Evolutionary conservation across 2,888 invertebrate genomes (phyloP).

Genomic region (Deilephila elpenor): DNA sequence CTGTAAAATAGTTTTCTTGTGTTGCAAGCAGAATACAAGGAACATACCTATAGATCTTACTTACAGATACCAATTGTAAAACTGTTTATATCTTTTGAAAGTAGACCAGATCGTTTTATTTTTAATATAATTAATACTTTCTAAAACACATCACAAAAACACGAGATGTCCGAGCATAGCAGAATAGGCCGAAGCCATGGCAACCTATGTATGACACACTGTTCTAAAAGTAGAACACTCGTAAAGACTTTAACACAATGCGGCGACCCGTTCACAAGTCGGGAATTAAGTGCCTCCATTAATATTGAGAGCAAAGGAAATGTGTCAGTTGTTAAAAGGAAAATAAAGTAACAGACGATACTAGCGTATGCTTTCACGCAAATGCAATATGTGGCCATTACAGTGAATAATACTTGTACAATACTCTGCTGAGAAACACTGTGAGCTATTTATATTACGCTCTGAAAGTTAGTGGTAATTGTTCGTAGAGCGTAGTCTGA

Average conservation of each 20-base stretch:
- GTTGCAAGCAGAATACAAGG: no score
- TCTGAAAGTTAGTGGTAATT: not conserved
- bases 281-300: constrained; percentile 3
- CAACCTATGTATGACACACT: not conserved
- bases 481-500: not conserved
- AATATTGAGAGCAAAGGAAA: not conserved
- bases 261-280: not conserved
- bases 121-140: no score
- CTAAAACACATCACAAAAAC: not conserved
- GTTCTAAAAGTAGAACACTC: not conserved
- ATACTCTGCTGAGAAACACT: not conserved
- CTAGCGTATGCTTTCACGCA: constrained; percentile 18
- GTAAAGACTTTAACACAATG: not conserved
- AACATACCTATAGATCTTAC: no score
- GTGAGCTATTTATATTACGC: not conserved
- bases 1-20: no score
- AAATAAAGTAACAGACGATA: constrained; percentile 3
- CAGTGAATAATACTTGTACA: not conserved
- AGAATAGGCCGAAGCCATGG: not conserved
- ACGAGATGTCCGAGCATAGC: not conserved
- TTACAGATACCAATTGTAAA: no score
- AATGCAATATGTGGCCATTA: not conserved
- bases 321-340: constrained; percentile 16
- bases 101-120: no score
- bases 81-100: no score